Percentiles rank a stretch among this genome's conserved stretches.
phyloP scores from a whole-genome alignment of 1,140 invertebrate genomes.

The Danaus plexippus region DNA sequence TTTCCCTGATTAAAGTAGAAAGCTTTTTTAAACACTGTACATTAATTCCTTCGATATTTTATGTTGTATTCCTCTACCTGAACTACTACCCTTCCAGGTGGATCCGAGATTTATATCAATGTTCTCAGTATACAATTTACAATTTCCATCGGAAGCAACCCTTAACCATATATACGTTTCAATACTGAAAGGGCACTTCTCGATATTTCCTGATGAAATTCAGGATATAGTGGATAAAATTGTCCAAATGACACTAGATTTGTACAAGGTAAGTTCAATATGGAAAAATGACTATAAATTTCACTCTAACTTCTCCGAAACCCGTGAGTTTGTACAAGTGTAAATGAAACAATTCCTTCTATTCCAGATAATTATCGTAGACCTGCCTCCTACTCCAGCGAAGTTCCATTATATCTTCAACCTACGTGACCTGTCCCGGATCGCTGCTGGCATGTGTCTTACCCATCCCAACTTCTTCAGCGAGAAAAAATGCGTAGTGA shows the following conservation, averaged over 20 bases:
- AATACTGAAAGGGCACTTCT: constrained; percentile 84
- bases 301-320: too few relatives aligned
- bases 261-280: constrained; percentile 80
- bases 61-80: too few relatives aligned
- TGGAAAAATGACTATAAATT: neutral
- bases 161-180: constrained; percentile 87
- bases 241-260: constrained; percentile 82
- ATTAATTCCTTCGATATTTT: too few relatives aligned
- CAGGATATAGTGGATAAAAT: constrained; percentile 76
- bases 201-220: constrained; percentile 78
- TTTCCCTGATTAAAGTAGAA: too few relatives aligned
- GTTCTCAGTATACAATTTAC: constrained; percentile 89
- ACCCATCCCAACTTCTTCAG: constrained; percentile 79
- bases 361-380: constrained; percentile 76
- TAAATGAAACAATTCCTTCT: constrained; percentile 1
- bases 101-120: constrained; percentile 92
- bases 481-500: constrained; percentile 79
- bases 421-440: constrained; percentile 88
- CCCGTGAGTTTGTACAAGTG: too few relatives aligned
- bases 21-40: too few relatives aligned
- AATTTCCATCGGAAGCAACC: constrained; percentile 83
- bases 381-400: constrained; percentile 90
- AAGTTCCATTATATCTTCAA: constrained; percentile 97
- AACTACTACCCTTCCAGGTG: constrained; percentile 62
- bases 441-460: constrained; percentile 84